Conservation (phyloP, 2,797 vertebrate genomes). For the Columba guinea region DNA sequence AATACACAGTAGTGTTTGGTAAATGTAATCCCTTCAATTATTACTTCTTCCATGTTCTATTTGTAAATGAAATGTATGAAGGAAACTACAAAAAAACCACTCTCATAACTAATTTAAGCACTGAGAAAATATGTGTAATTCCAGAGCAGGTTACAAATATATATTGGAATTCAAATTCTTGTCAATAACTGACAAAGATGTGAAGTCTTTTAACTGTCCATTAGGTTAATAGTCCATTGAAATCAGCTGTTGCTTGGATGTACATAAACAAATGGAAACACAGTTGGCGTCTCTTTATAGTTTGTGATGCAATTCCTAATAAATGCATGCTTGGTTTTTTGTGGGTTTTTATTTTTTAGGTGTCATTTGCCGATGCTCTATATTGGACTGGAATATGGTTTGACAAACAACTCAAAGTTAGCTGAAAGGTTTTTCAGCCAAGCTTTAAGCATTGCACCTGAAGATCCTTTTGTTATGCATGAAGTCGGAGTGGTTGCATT, state of each 20-base stretch:
- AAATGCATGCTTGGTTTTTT: neutral
- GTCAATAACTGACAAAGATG: neutral
- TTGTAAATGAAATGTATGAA: neutral
- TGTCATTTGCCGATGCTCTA: slow-evolving; percentile 99
- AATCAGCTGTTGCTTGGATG: neutral
- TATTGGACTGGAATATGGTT: slow-evolving; percentile 96
- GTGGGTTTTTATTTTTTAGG: slow-evolving; percentile 69
- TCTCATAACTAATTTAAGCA: neutral
- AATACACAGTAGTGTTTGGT: neutral
- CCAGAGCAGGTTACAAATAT: neutral
- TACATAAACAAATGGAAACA: neutral
- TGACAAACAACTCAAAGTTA: slow-evolving; percentile 98
- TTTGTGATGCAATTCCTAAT: neutral
- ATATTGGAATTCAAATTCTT: neutral
- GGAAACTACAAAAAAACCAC: neutral
- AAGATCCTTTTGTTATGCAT: slow-evolving; percentile 98
- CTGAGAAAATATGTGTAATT: neutral
- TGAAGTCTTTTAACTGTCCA: neutral
- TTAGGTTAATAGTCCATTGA: neutral
- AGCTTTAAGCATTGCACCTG: slow-evolving; percentile 95
- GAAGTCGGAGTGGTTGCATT: slow-evolving; percentile 99
- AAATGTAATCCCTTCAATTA: neutral
- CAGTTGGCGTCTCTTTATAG: neutral
- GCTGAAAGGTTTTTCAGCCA: slow-evolving; percentile 98
- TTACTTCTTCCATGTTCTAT: neutral